Evolutionary conservation across 2,797 vertebrate genomes (phyloP).

Genomic region (Salarias fasciatus): DNA sequence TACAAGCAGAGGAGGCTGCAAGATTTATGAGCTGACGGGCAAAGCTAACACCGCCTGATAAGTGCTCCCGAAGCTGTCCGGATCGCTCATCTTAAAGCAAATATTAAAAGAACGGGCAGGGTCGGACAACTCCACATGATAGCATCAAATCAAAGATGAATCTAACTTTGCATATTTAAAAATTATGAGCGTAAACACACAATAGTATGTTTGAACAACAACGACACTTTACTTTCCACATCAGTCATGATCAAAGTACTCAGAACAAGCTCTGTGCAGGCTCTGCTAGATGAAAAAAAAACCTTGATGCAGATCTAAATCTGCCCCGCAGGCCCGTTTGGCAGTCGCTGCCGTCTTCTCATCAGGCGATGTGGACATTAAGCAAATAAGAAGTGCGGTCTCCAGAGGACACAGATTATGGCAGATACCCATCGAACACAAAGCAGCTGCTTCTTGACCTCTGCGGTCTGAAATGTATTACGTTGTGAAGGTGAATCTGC

Average conservation of each 20-base stretch:
- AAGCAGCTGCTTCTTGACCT: too few relatives aligned
- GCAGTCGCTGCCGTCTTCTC: constrained; percentile 3
- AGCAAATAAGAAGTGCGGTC: constrained; percentile 12
- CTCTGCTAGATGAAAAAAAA: too few relatives aligned
- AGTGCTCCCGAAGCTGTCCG: constrained; percentile 4
- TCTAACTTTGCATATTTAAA: not conserved
- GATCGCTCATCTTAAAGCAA: not conserved
- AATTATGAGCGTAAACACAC: too few relatives aligned
- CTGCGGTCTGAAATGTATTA: too few relatives aligned
- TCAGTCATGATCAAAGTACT: constrained; percentile 26
- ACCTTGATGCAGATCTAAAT: constrained; percentile 1
- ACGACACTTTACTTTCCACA: constrained; percentile 19
- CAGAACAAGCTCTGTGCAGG: constrained; percentile 8
- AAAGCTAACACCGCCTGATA: not conserved
- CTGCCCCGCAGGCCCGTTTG: not conserved
- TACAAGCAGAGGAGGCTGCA: constrained; percentile 20
- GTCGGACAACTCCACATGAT: too few relatives aligned
- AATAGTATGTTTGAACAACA: too few relatives aligned
- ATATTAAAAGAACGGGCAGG: constrained; percentile 16
- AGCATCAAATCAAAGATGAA: too few relatives aligned
- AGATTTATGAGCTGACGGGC: constrained; percentile 26
- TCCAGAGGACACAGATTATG: constrained; percentile 6
- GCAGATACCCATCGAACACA: constrained; percentile 22
- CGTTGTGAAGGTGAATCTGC: too few relatives aligned
- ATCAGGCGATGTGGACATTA: constrained; percentile 17